phyloP scores from a whole-genome alignment of 1,140 invertebrate genomes.

The Oryctes rhinoceros region DNA sequence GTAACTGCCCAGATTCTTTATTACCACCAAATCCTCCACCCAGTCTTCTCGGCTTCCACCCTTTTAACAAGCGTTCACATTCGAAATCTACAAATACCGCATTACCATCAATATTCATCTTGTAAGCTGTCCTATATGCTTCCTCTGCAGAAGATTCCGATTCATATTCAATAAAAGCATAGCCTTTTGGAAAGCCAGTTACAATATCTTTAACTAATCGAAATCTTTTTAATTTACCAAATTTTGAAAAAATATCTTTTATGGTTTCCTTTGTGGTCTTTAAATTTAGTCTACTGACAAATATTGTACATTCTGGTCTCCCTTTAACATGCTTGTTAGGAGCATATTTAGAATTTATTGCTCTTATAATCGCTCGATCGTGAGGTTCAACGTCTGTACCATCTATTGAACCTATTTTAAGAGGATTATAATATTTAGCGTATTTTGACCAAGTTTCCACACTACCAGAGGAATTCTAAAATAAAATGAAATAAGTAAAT shows the following conservation, averaged over 20 bases:
- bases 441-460: slow-evolving; percentile 62
- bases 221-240: slow-evolving; percentile 73
- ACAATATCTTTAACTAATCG: slow-evolving; percentile 81
- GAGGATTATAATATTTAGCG: slow-evolving; percentile 70
- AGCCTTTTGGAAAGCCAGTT: slow-evolving; percentile 82
- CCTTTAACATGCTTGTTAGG: slow-evolving; percentile 74
- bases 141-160: slow-evolving; percentile 67
- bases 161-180: slow-evolving; percentile 87
- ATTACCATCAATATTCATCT: slow-evolving; percentile 67
- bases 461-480: slow-evolving; percentile 28
- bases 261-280: slow-evolving; percentile 71
- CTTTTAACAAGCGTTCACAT: slow-evolving; percentile 69
- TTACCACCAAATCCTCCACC: slow-evolving; percentile 89
- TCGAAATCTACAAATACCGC: slow-evolving; percentile 78
- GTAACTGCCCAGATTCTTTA: slow-evolving; percentile 87
- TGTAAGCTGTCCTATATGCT: slow-evolving; percentile 68
- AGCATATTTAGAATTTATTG: slow-evolving; percentile 74
- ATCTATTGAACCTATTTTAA: slow-evolving; percentile 84
- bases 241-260: slow-evolving; percentile 70
- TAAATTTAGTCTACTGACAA: slow-evolving; percentile 80
- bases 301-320: slow-evolving; percentile 77
- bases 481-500: background rate
- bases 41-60: slow-evolving; percentile 85
- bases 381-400: slow-evolving; percentile 85
- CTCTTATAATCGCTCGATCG: slow-evolving; percentile 79